Evolutionary conservation across 1,140 invertebrate genomes (phyloP), one percentile per base, ranked within the genome.

Genomic region (Gonioctena quinquepunctata): DNA sequence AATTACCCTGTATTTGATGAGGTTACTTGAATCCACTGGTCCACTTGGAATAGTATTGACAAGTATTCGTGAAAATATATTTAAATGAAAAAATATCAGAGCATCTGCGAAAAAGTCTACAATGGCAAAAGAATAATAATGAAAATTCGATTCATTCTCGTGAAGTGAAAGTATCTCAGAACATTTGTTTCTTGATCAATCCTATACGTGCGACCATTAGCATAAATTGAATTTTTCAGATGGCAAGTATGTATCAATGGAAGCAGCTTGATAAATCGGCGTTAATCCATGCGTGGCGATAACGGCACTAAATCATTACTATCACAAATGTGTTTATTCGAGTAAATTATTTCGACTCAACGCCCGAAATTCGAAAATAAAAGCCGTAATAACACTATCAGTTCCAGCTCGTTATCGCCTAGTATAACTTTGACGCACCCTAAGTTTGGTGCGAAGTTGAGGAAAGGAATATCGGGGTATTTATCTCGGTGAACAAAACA

Each of bases 361-460:
- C 63, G 16, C 22, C 63, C 21, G 50, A 66, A 66, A 66, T 54
- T 49, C 63, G 63, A 66, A 54, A 54, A 66, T 66, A 66, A 66
- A 66, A 66, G 63, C 48, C 63, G 63, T 66, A 52, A 66, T 66
- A 66, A 66, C 63, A 66, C 63, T 66, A 66, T 66, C 63, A 54
- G 63, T 66, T 66, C 63, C 63, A 54, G 63, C 63, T 52, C 26
- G 49, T 66, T 66, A 66, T 66, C 63, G 26, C 50, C n/a, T 13
- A 11, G 18, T 62, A 5, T 42, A 28, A 19, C n/a, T 42, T 21
- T 62, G 63, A 56, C 63, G 26, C 48, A 54, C 63, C 63, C 63
- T 48, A 66, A 61, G 18, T 28, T 60, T 13, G n/a, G 8, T 22
- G 57, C 57, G 16, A n/a, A 13, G n/a, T 13, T 19, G 22, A 13